Base-by-base conservation (phyloP, 2,888 invertebrate genomes). In the Trichopoda pennipes region DNA sequence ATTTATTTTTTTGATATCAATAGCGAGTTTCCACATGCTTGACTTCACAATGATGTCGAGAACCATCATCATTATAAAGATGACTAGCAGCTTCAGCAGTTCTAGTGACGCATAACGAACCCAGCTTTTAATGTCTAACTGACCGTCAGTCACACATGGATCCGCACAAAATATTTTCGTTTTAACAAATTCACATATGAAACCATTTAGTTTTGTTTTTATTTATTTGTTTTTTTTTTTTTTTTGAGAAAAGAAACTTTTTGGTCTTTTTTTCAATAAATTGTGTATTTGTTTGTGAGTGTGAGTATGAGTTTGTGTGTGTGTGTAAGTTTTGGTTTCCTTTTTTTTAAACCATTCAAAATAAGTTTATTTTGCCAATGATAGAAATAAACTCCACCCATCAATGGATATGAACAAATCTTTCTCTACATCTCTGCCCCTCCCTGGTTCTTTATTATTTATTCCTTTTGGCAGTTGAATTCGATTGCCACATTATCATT, bases 21-120 rank as follows among this genome's bases (percentile, higher is more conserved):
- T 74, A 75, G 77, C 72, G 75, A 68, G 87, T 89, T 88, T 88
- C 89, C 87, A 88, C 87, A 89, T 88, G 88, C 87, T 87, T 89
- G 89, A 87, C 86, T 86, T 88, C 84, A 87, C 86, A 87, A 88
- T 87, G 72, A 80, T 78, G 75, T 81, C 61, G 78, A 55, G 38
- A 68, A 47, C 47, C 70, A 77, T 66, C 61, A 68, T 32, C 79
- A 75, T 81, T 55, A 72, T 75, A 72, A 82, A 56, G 82, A 82
- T 82, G 82, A 82, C 82, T 79, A 82, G 75, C 82, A 82, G 82
- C 82, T 79, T 79, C 66, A 68, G 42, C 75, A 68, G 55, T 53
- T 81, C 77, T 69, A 79, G 75, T 82, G 82, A 82, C 82, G 82
- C 82, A 79, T 75, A 82, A 79, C 66, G 44, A 66, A 53, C 21